A percentile compares a stretch with the other conserved stretches of the same genome.
phyloP scores from a whole-genome alignment of 2,888 invertebrate species.

The Philaethria dido region DNA sequence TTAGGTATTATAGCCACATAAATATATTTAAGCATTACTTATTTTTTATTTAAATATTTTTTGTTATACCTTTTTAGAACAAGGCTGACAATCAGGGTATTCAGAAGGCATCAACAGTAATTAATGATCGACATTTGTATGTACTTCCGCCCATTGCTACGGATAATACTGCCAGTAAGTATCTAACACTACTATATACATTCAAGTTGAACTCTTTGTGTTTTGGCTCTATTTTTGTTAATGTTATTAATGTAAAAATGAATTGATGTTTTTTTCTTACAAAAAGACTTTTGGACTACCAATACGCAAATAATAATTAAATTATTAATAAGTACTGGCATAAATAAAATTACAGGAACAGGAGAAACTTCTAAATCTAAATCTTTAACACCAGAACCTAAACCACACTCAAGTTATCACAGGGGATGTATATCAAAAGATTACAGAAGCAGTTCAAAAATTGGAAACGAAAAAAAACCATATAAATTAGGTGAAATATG shows the following conservation, averaged over 20 bases:
- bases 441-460: neutral
- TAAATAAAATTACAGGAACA: neutral
- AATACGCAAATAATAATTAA: too few species aligned
- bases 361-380: constrained; percentile 17
- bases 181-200: too few species aligned
- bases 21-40: too few species aligned
- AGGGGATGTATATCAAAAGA: constrained; percentile 46
- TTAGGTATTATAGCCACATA: too few species aligned
- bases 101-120: neutral
- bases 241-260: too few species aligned
- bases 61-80: neutral
- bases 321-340: neutral
- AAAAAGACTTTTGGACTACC: too few species aligned
- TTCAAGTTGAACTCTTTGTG: too few species aligned
- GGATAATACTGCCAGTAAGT: constrained; percentile 10
- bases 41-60: too few species aligned
- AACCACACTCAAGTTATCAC: constrained; percentile 52
- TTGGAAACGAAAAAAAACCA: constrained; percentile 14
- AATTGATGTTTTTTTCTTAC: too few species aligned
- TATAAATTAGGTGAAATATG: constrained; percentile 21
- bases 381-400: constrained; percentile 23
- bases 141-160: constrained; percentile 18
- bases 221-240: too few species aligned
- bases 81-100: neutral
- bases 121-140: neutral